Conservation (phyloP, 1,140 invertebrate species). For the Pogonomyrmex californicus region DNA sequence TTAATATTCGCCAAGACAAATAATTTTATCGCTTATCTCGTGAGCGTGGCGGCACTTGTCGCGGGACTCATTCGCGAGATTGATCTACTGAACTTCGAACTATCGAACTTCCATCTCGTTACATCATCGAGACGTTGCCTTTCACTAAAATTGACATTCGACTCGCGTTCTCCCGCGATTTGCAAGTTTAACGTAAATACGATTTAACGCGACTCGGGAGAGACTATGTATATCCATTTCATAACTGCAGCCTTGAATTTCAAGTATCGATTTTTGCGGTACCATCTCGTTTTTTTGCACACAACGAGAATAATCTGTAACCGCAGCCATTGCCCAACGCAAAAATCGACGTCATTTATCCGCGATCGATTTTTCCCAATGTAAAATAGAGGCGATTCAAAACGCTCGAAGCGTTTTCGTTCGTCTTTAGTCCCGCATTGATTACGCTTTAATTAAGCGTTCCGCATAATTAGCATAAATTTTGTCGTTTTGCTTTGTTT, state of each 20-base stretch:
- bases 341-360: neutral
- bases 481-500: neutral
- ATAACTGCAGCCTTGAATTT: constrained; percentile 19
- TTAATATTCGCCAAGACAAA: neutral
- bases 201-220: neutral
- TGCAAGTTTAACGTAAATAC: constrained; percentile 8
- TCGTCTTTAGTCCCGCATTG: neutral
- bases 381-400: neutral
- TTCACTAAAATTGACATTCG: constrained; percentile 5
- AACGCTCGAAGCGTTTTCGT: neutral
- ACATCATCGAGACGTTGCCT: neutral
- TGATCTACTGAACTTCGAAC: constrained; percentile 30
- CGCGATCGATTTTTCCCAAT: neutral
- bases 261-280: neutral
- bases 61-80: neutral
- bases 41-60: neutral
- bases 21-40: constrained; percentile 20
- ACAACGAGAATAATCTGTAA: neutral
- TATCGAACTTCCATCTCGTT: constrained; percentile 4
- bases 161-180: neutral
- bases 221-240: neutral
- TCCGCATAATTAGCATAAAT: neutral
- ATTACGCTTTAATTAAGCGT: constrained; percentile 15
- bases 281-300: constrained; percentile 7
- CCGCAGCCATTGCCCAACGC: neutral